Evolutionary conservation across 2,113 vertebrate species (phyloP), one percentile per base, ranked within the genome.

Genomic region (Pristiophorus japonicus): DNA sequence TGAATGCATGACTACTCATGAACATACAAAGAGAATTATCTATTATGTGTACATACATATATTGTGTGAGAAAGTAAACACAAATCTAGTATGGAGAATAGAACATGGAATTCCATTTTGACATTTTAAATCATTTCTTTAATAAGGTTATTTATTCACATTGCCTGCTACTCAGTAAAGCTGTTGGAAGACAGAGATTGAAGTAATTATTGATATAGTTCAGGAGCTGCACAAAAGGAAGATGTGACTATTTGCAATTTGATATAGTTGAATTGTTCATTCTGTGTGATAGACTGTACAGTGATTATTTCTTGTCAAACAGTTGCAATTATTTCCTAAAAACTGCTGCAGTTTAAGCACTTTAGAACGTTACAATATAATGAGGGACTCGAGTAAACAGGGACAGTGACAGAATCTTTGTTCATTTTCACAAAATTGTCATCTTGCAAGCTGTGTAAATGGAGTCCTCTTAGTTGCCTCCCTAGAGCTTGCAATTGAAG

Each of bases 401-500:
- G 4, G 65, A 27, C 24, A n/a, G 24, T 34, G 63, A 51, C 93
- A 94, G 66, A 94, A 47, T 51, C 45, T 70, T 94, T 47, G 38
- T 94, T 65, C 42, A 7, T 47, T 70, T 94, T 42, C 88, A 67
- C 42, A 18, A 94, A 27, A 27, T 30, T 94, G 65, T 24, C 92
- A 70, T 94, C 65, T 96, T 96, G 51, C 38, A 66, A 95, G 94
- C 93, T 51, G 95, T 70, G 94, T 75, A 96, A 96, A 97, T 97
- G 96, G 96, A 97, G 96, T 70, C 95, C 87, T 96, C 95, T 94
- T 94, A 96, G 95, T 94, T 87, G 66, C 20, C 38, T 96, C 95
- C 97, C 96, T 95, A 65, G 95, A 95, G 96, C 96, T 62, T 96
- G 96, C 96, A 96, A 96, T 97, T 96, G 96, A 97, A 96, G 87